A percentile compares a stretch with the other conserved stretches of the same genome.
Evolutionary conservation across 2,888 invertebrate genomes (phyloP).

Genomic region (Phortica magna): DNA sequence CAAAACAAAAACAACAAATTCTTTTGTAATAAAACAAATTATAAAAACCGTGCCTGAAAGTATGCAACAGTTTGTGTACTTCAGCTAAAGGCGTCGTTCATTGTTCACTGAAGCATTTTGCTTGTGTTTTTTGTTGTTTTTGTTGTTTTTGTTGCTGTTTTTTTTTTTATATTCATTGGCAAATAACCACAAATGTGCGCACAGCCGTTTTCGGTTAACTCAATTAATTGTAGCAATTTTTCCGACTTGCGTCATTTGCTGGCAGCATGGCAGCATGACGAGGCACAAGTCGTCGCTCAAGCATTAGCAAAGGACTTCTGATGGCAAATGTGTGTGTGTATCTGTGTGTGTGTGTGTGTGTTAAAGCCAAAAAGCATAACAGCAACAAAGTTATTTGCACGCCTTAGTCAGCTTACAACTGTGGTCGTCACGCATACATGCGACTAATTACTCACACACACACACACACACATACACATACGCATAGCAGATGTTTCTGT

Average conservation of each 20-base stretch:
- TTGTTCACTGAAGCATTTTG: too few species aligned
- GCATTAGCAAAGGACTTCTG: neutral
- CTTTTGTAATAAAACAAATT: too few species aligned
- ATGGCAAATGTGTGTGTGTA: neutral
- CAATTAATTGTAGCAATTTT: slow-evolving; percentile 61
- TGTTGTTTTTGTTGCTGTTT: neutral
- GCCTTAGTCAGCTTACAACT: neutral
- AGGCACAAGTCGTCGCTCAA: neutral
- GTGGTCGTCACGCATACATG: neutral
- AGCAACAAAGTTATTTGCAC: neutral
- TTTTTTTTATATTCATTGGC: neutral
- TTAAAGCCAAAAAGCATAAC: neutral
- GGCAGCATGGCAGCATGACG: neutral
- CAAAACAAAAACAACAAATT: too few species aligned
- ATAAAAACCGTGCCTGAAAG: too few species aligned
- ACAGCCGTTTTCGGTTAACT: slow-evolving; percentile 41
- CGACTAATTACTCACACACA: slow-evolving; percentile 17
- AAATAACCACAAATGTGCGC: slow-evolving; percentile 7
- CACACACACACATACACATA: slow-evolving; percentile 24
- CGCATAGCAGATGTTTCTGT: slow-evolving; percentile 35
- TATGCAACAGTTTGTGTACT: too few species aligned
- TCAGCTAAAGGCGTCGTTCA: too few species aligned
- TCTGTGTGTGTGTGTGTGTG: neutral
- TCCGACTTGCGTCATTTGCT: slow-evolving; percentile 51
- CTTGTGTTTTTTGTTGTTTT: neutral